Evolutionary conservation across 2,888 invertebrate species (phyloP).

Genomic region (Ellobium chinense): DNA sequence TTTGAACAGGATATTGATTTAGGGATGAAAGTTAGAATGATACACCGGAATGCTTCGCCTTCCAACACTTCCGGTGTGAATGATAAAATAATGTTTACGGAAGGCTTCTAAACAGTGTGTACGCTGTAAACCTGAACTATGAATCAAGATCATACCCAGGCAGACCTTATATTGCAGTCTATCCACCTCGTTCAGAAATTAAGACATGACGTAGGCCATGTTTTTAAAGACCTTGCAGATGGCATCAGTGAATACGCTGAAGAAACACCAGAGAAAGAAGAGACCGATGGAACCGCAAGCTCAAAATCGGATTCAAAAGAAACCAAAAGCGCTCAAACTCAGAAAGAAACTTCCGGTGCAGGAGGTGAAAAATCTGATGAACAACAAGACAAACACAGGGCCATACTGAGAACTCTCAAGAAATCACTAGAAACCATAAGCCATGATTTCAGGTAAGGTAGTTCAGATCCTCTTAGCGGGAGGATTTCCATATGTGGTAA

Average conservation of each 20-base stretch:
- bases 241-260: conserved; percentile 54
- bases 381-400: conserved; percentile 84
- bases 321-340: conserved; percentile 83
- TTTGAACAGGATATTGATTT: no score
- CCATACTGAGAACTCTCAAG: conserved; percentile 86
- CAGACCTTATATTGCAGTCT: conserved; percentile 64
- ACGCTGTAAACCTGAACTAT: background rate
- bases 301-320: conserved; percentile 86
- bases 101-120: background rate
- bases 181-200: conserved; percentile 71
- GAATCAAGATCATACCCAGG: conserved; percentile 46
- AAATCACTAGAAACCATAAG: conserved; percentile 90
- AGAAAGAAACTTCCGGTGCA: conserved; percentile 84
- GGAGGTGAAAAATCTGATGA: conserved; percentile 48
- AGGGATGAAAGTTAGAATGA: no score
- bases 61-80: no score
- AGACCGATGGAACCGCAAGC: conserved; percentile 72
- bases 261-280: conserved; percentile 16
- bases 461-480: no score
- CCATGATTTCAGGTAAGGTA: conserved; percentile 85
- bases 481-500: no score
- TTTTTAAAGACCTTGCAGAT: conserved; percentile 71
- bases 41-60: no score
- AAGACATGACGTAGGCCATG: conserved; percentile 69
- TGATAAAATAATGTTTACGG: background rate